These are phyloP conservation scores for Sebastes wilsoni DNA, from an alignment of 2,797 vertebrate species.

Conservation along the genomic window DNA sequence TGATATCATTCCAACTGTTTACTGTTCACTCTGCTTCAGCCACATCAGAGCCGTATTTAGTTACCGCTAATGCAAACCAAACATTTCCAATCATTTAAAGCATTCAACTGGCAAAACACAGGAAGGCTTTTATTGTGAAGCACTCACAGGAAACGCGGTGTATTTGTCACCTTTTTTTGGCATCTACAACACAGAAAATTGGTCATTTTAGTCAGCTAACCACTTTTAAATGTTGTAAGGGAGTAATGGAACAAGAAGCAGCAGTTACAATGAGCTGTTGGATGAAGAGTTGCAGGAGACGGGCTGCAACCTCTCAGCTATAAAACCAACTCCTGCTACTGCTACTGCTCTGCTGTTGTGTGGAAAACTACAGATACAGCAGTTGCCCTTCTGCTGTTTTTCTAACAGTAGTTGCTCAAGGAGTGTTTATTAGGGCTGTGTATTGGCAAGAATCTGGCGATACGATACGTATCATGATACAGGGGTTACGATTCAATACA, in stretches of 20 bases:
- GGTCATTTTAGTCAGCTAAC: neutral
- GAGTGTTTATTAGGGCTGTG: neutral
- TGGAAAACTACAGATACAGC: neutral
- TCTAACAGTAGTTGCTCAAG: neutral
- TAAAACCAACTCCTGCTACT: neutral
- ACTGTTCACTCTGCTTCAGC: neutral
- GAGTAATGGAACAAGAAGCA: neutral
- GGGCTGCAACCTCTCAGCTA: neutral
- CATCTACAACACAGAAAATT: neutral
- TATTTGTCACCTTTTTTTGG: neutral
- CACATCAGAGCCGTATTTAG: no score
- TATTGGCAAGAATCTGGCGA: no score
- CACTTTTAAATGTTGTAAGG: neutral
- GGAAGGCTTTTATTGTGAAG: neutral
- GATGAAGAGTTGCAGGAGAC: neutral
- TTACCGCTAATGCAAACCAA: neutral
- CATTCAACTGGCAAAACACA: neutral
- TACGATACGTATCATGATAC: no score
- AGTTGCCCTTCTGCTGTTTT: neutral
- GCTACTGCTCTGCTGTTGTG: neutral
- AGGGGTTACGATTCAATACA: no score
- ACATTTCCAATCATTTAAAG: neutral
- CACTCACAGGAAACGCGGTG: neutral
- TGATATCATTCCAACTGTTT: neutral
- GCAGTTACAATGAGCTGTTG: neutral